phyloP scores from a whole-genome alignment of 30 jellyfish, hydroid and myxozoan genomes.

The Hydractinia echinata region DNA sequence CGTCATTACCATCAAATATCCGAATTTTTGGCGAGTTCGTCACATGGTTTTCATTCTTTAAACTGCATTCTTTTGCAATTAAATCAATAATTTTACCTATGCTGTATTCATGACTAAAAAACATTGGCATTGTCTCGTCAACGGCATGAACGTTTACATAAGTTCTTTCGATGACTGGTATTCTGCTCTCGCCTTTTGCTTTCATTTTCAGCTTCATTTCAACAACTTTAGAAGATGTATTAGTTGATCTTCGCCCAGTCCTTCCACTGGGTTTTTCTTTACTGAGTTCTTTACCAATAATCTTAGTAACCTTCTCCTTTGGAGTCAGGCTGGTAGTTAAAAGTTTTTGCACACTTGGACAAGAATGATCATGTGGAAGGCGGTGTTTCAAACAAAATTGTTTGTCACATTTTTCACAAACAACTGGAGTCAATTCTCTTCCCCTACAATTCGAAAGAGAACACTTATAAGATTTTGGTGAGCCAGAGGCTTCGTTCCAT shows the following conservation, averaged over 20 bases:
- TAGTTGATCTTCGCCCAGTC: background rate
- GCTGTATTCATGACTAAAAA: background rate
- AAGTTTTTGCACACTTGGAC: background rate
- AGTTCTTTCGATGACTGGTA: conserved; percentile 10
- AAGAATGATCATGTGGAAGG: conserved; percentile 17
- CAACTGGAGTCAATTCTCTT: conserved; percentile 4
- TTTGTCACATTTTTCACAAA: conserved; percentile 9
- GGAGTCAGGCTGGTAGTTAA: background rate
- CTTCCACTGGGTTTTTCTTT: background rate
- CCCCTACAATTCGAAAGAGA: background rate
- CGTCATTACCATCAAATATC: background rate
- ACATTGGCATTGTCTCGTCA: background rate
- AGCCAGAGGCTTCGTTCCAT: background rate
- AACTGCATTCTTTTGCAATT: background rate
- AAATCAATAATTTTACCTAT: conserved; percentile 17
- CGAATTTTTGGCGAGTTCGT: conserved; percentile 4
- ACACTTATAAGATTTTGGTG: background rate
- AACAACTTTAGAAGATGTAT: conserved; percentile 11
- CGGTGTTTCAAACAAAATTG: conserved; percentile 25
- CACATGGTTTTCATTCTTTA: conserved; percentile 26
- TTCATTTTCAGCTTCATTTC: conserved; percentile 31
- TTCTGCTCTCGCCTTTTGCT: conserved; percentile 1
- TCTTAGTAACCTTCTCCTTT: conserved; percentile 10
- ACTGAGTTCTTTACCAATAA: conserved; percentile 2
- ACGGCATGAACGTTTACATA: conserved; percentile 6